These are phyloP conservation scores for Aphelocoma californica DNA, from an alignment of 2,797 vertebrate species.

Conservation along the genomic window DNA sequence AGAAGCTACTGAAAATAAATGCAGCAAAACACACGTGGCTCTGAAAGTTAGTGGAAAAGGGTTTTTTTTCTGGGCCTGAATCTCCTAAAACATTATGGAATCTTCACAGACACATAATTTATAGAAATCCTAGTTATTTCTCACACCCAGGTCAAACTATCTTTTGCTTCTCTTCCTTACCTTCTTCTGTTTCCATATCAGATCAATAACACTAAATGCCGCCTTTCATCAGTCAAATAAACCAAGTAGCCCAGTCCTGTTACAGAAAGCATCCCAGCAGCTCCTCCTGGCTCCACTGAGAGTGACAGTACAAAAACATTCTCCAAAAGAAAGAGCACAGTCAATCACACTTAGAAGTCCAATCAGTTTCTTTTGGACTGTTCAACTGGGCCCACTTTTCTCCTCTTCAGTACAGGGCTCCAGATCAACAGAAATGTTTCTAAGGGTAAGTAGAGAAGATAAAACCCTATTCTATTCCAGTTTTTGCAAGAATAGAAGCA, in stretches of 20 bases:
- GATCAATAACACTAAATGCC: not conserved
- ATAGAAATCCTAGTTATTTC: not conserved
- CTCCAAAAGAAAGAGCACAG: not conserved
- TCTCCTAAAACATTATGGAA: not conserved
- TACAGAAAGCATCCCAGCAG: not conserved
- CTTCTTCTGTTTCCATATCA: not conserved
- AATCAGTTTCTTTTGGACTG: not conserved
- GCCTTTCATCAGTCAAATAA: not conserved
- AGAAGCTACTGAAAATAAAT: not conserved
- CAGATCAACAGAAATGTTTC: not conserved
- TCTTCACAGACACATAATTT: not conserved
- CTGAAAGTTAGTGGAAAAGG: not conserved
- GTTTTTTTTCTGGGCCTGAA: not conserved
- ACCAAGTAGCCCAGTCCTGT: not conserved
- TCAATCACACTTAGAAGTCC: not conserved
- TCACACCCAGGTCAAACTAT: not conserved
- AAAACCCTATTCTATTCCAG: not conserved
- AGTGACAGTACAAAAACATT: not conserved
- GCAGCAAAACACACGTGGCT: not conserved
- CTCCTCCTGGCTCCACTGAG: not conserved
- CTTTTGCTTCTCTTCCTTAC: not conserved
- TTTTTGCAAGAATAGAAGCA: not conserved
- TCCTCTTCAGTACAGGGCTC: not conserved
- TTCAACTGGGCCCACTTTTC: not conserved
- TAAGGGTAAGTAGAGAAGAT: not conserved